Evolutionary conservation across 2,113 vertebrate species (phyloP).

Genomic region (Hemicordylus capensis): DNA sequence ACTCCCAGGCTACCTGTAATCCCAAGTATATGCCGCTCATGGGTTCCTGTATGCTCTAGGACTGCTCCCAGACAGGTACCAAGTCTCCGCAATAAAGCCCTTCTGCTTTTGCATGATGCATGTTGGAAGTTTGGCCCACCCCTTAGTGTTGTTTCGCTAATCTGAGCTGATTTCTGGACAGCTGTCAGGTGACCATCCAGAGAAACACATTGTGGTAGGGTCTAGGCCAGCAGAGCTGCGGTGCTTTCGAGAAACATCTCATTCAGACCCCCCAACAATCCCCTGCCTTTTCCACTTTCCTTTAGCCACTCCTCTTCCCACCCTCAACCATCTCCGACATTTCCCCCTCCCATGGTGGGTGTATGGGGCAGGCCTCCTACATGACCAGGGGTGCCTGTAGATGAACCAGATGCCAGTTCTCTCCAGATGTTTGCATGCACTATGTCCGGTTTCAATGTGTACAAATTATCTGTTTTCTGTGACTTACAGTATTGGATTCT

Average conservation of each 20-base stretch:
- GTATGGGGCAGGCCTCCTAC: background rate
- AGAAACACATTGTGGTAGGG: background rate
- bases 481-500: background rate
- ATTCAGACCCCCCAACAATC: background rate
- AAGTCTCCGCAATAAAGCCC: background rate
- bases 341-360: background rate
- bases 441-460: conserved; percentile 26
- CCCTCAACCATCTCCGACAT: background rate
- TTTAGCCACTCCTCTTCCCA: conserved; percentile 8
- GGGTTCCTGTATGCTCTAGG: background rate
- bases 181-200: background rate
- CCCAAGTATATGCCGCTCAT: too few relatives aligned
- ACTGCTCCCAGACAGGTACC: background rate
- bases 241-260: background rate
- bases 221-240: background rate
- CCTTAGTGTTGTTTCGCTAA: background rate
- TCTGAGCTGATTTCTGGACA: conserved; percentile 27
- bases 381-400: background rate
- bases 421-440: conserved; percentile 29
- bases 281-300: background rate
- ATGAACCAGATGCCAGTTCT: background rate
- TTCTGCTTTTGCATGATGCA: background rate
- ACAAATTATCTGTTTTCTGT: conserved; percentile 9
- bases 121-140: too few relatives aligned
- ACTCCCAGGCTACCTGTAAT: background rate